These are phyloP conservation scores for Globodera rostochiensis DNA, from an alignment of 1,140 invertebrate genomes.

Conservation along the genomic window DNA sequence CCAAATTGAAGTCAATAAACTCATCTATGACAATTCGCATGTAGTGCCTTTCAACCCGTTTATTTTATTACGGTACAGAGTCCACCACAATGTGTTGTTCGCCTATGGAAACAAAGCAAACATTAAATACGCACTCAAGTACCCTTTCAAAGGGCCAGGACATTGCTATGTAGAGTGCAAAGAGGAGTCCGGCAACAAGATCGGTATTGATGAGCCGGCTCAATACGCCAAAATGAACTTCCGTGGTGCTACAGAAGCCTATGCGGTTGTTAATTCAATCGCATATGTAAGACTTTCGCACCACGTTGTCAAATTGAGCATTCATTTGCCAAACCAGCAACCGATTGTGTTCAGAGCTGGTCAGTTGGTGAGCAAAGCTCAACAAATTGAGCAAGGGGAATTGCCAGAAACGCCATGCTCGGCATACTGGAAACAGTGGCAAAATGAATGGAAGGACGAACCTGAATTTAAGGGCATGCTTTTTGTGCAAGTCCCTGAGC, in stretches of 20 bases:
- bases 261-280: neutral
- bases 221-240: too few species aligned
- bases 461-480: too few species aligned
- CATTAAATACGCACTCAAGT: neutral
- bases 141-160: too few species aligned
- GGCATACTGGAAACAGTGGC: conserved; percentile 13
- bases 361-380: too few species aligned
- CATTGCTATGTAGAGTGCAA: too few species aligned
- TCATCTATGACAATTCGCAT: neutral
- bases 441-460: neutral
- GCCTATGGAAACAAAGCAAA: neutral
- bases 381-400: neutral
- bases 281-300: neutral
- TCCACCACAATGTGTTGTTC: neutral
- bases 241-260: neutral
- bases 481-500: too few species aligned
- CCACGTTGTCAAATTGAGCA: neutral
- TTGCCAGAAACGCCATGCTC: neutral
- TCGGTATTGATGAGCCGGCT: too few species aligned
- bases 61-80: too few species aligned
- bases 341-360: too few species aligned
- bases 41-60: conserved; percentile 11
- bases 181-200: too few species aligned
- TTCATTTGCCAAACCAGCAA: neutral
- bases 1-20: too few species aligned